Evolutionary conservation across 2,888 invertebrate genomes (phyloP), one percentile per base, ranked within the genome.

Genomic region (Selenia dentaria): DNA sequence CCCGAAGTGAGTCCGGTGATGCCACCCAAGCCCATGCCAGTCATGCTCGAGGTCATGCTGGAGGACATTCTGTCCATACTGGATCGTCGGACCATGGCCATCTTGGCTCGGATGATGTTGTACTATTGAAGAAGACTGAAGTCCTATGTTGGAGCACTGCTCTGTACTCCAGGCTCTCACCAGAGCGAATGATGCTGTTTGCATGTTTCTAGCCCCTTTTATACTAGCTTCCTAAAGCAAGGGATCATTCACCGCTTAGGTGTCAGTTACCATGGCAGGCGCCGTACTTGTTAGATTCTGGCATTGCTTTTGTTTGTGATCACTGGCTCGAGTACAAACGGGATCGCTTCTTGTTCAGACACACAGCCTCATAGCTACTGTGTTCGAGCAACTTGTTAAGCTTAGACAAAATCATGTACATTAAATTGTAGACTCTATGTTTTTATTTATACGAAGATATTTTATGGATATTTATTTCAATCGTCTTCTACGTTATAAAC

Each of bases 21-120:
- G 37, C 89, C 90, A 20, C 89, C 90, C 58, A 91, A 77, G 27
- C 91, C 89, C 89, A 91, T 91, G 38, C 90, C 86, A 62, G 91
- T 91, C 79, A 91, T 87, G 64, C 90, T 91, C 43, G 91, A 91
- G 37, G 86, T 91, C 88, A 87, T 91, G 72, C 86, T 90, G 46
- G 84, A 85, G 60, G 91, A 89, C 91, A 90, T 90, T 59, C 89
- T 83, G 75, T 91, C 91, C 83, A 88, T 87, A 62, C 83, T 87
- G 57, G 88, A 84, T 67, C 84, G 76, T 64, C 83, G 74, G 46
- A 83, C 84, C 79, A 83, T 82, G 62, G 84, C 73, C 83, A 83
- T 84, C 50, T 71, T 79, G 65, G 62, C 57, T 63, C 58, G 60
- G 45, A 62, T 55, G 52, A 10, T 25, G 25, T 55, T 63, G 46